Base-by-base conservation (phyloP, 2,797 vertebrate species). In the Distichodus sexfasciatus region DNA sequence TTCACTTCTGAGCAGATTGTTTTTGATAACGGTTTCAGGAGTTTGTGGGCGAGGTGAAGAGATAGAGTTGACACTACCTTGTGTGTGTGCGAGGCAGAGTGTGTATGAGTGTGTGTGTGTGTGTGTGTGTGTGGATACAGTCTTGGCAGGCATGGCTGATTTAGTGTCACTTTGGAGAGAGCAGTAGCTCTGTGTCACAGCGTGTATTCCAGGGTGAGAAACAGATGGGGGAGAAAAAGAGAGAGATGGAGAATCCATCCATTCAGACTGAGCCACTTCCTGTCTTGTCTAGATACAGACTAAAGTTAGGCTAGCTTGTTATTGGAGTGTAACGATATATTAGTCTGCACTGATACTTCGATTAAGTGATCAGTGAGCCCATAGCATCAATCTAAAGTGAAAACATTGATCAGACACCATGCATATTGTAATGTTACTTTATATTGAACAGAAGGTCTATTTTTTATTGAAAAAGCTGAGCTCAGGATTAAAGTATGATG, bases 101-200 rank as follows among this genome's bases (percentile, higher is more conserved):
- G 44, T 50, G 5, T 51, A 24, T 44, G 8, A 35, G 15, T 73
- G 7, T 40, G 63, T 66, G 53, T 21, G 26, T 41, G 71, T 74
- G 8, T 66, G 29, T 54, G 51, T 14, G n/a, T 15, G 31, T 5
- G 28, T 10, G 41, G 23, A 50, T 33, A 17, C 24, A 35, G 28
- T 23, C 43, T 72, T 76, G 69, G 72, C 72, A 74, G 44, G 64
- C 31, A 7, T 57, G 41, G 50, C 43, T 62, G 63, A 71, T 71
- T 62, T 60, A 38, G 66, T 75, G 72, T 65, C 61, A 59, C 68
- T 61, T 46, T 55, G 72, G 48, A 71, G 60, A 64, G 3, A 43
- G 59, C 28, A 48, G 43, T 33, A 57, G 40, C 66, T 71, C 15
- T 2, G 40, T 73, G 61, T 66, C 60, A 72, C 65, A 33, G 55